These are phyloP conservation scores for Drosophila fungiperda DNA, from an alignment of 2,888 invertebrate genomes.

Conservation along the genomic window DNA sequence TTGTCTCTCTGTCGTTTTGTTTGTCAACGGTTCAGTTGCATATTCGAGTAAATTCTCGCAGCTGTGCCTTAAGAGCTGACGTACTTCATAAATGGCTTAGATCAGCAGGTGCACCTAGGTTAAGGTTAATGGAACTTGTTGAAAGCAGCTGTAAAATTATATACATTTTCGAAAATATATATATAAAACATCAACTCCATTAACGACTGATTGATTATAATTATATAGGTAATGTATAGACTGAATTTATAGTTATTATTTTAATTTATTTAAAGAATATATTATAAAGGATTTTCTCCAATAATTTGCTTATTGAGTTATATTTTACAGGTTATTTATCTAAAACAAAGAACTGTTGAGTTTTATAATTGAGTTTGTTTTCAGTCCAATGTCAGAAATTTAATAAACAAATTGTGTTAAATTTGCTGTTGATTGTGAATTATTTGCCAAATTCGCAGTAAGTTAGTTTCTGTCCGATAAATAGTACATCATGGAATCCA, in stretches of 20 bases:
- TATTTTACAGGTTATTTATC: background rate
- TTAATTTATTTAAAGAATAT: background rate
- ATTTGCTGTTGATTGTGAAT: slow-evolving; percentile 3
- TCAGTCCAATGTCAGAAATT: slow-evolving; percentile 21
- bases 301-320: background rate
- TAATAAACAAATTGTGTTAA: background rate
- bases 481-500: slow-evolving; percentile 35
- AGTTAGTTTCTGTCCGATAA: slow-evolving; percentile 5
- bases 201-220: background rate
- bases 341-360: background rate
- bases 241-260: background rate
- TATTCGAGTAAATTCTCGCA: background rate
- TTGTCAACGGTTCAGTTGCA: slow-evolving; percentile 18
- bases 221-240: background rate
- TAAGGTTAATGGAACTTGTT: background rate
- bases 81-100: background rate
- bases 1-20: slow-evolving; percentile 8
- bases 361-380: slow-evolving; percentile 1
- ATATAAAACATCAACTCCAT: background rate
- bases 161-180: too few relatives aligned
- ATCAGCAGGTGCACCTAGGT: slow-evolving; percentile 5
- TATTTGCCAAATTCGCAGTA: slow-evolving; percentile 7
- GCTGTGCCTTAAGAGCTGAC: slow-evolving; percentile 2
- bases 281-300: accelerated
- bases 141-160: background rate